These are phyloP conservation scores for Drosophila mercatorum DNA, from an alignment of 2,888 invertebrate genomes.

Conservation along the genomic window DNA sequence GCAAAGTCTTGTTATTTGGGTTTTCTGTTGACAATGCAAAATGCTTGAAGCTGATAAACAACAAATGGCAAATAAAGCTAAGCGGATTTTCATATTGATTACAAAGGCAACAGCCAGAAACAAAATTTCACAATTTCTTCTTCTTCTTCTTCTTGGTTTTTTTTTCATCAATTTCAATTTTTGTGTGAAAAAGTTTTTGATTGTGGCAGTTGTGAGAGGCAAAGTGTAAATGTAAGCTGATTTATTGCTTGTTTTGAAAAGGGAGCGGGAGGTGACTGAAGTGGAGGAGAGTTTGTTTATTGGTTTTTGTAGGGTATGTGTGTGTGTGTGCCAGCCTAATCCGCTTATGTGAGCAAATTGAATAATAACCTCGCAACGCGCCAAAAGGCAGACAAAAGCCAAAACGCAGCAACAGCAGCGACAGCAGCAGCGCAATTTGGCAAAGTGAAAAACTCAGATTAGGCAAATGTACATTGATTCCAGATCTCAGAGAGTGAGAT, in stretches of 20 bases:
- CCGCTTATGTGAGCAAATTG: constrained; percentile 71
- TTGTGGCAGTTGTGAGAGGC: constrained; percentile 16
- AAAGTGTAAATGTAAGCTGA: constrained; percentile 64
- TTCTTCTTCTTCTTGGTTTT: neutral
- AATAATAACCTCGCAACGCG: constrained; percentile 60
- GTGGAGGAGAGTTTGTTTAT: constrained; percentile 16
- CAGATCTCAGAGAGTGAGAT: neutral
- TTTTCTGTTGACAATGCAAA: constrained; percentile 29
- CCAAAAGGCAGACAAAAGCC: constrained; percentile 36
- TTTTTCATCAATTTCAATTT: constrained; percentile 17
- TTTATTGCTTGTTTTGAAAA: constrained; percentile 54
- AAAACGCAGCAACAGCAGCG: constrained; percentile 3
- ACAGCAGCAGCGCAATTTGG: constrained; percentile 32
- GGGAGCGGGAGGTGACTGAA: neutral
- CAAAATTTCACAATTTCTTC: constrained; percentile 21
- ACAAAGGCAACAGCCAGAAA: constrained; percentile 14
- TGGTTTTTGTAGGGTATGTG: constrained; percentile 11
- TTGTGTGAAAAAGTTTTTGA: neutral
- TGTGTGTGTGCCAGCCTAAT: constrained; percentile 52
- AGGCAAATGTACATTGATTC: constrained; percentile 51
- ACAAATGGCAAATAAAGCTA: constrained; percentile 40
- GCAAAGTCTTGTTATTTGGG: constrained; percentile 2
- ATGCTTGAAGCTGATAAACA: constrained; percentile 26
- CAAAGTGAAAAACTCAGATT: constrained; percentile 52
- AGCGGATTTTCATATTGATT: constrained; percentile 59